A percentile compares a stretch with the other conserved stretches of the same genome.
phyloP scores from a whole-genome alignment of 2,797 vertebrate species.

The Rhinella marina region DNA sequence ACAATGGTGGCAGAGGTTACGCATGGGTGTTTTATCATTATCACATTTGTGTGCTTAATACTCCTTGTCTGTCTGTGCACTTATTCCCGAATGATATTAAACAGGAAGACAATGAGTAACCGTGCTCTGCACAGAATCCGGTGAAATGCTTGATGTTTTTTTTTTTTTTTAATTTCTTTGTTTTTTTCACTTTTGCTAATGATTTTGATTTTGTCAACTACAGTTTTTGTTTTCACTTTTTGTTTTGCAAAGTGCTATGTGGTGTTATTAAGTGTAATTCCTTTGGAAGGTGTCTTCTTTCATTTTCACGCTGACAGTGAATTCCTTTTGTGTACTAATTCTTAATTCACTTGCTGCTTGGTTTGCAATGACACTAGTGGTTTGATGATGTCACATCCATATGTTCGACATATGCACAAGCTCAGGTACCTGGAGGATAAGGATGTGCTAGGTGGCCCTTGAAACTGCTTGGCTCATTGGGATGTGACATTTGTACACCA shows the following conservation, averaged over 20 bases:
- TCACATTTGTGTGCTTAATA: constrained; percentile 75
- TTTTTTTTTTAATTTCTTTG: constrained; percentile 68
- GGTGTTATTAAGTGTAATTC: constrained; percentile 74
- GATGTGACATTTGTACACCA: constrained; percentile 80
- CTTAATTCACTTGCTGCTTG: constrained; percentile 77
- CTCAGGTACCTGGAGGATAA: constrained; percentile 68
- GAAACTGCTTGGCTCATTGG: constrained; percentile 73
- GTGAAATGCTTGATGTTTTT: constrained; percentile 72
- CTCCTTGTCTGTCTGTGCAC: constrained; percentile 80
- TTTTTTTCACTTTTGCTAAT: constrained; percentile 73
- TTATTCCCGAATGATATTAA: constrained; percentile 13
- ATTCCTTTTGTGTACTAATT: constrained; percentile 76
- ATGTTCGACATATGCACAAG: constrained; percentile 72
- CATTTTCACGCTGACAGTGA: constrained; percentile 70
- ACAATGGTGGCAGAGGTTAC: constrained; percentile 94
- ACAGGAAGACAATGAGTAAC: constrained; percentile 80
- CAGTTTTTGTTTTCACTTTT: constrained; percentile 68
- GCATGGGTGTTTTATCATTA: constrained; percentile 85
- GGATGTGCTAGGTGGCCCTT: constrained; percentile 68
- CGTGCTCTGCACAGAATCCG: constrained; percentile 70
- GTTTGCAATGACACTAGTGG: constrained; percentile 77
- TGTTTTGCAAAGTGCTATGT: constrained; percentile 78
- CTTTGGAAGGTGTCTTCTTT: constrained; percentile 68
- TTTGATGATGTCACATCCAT: constrained; percentile 80
- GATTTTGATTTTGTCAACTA: constrained; percentile 69